Conservation (phyloP, 2,797 vertebrate species). For the Falco concolor region DNA sequence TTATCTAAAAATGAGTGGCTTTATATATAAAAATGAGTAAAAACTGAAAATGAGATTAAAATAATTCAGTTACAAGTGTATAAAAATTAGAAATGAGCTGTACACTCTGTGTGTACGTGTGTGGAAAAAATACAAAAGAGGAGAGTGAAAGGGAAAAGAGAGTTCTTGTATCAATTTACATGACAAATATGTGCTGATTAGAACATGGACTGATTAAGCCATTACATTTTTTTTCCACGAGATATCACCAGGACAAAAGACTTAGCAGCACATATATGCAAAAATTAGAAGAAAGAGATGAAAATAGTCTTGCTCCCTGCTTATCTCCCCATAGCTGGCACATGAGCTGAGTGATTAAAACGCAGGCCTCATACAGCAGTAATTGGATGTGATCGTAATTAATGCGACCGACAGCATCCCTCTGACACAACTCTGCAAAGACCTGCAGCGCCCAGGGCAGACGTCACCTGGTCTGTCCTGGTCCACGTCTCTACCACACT, state of each 20-base stretch:
- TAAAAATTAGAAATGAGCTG: neutral
- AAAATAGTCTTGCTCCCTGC: neutral
- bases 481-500: neutral
- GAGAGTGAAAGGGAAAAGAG: neutral
- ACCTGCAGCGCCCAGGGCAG: neutral
- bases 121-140: neutral
- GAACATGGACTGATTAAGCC: neutral
- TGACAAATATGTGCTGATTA: neutral
- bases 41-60: neutral
- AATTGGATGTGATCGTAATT: neutral
- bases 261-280: neutral
- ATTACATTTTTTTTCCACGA: neutral
- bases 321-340: neutral
- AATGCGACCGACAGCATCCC: neutral
- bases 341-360: neutral
- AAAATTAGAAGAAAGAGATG: neutral
- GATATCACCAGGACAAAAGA: neutral
- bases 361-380: neutral
- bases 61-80: neutral
- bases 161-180: neutral
- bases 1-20: neutral
- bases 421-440: neutral
- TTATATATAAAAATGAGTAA: neutral
- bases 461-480: accelerated
- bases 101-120: neutral